A percentile compares a stretch with the other conserved stretches of the same genome.
These are phyloP conservation scores for Spodoptera exigua DNA, from an alignment of 2,888 invertebrate genomes.

Conservation along the genomic window DNA sequence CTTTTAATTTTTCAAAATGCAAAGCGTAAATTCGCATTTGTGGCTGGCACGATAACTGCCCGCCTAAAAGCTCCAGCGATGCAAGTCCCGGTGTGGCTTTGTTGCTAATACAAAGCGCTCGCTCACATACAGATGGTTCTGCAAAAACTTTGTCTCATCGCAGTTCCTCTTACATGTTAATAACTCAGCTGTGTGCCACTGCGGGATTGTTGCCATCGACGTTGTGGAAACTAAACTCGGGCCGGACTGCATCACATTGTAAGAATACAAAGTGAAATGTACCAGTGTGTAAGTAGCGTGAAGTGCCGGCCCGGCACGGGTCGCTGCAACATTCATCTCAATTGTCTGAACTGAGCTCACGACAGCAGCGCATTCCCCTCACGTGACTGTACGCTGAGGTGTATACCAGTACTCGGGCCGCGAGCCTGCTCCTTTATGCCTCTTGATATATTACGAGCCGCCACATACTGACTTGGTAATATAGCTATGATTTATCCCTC, in stretches of 20 bases:
- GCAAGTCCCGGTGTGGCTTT: slow-evolving; percentile 78
- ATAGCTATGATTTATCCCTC: slow-evolving; percentile 79
- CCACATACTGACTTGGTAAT: slow-evolving; percentile 79
- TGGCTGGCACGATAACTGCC: slow-evolving; percentile 81
- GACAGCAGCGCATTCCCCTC: slow-evolving; percentile 59
- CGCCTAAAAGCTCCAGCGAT: slow-evolving; percentile 84
- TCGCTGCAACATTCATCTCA: slow-evolving; percentile 67
- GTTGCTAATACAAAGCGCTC: slow-evolving; percentile 83
- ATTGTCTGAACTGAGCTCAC: slow-evolving; percentile 54
- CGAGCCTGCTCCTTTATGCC: slow-evolving; percentile 71
- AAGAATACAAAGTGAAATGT: slow-evolving; percentile 27
- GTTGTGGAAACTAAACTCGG: slow-evolving; percentile 19
- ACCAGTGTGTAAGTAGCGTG: slow-evolving; percentile 4
- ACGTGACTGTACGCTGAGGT: slow-evolving; percentile 58
- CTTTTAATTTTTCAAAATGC: slow-evolving; percentile 88
- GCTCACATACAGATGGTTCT: slow-evolving; percentile 77
- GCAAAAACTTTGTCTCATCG: slow-evolving; percentile 78
- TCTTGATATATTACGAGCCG: slow-evolving; percentile 78
- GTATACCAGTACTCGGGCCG: slow-evolving; percentile 58
- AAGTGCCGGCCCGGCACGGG: slow-evolving; percentile 2
- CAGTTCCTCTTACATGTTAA: slow-evolving; percentile 64
- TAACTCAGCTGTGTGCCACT: slow-evolving; percentile 51
- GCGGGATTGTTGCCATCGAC: slow-evolving; percentile 43
- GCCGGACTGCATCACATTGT: slow-evolving; percentile 9
- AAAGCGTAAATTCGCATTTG: slow-evolving; percentile 86